A percentile compares a stretch with the other conserved stretches of the same genome.
Conservation (phyloP, 2,888 invertebrate genomes). For the Cosmia pyralina region DNA sequence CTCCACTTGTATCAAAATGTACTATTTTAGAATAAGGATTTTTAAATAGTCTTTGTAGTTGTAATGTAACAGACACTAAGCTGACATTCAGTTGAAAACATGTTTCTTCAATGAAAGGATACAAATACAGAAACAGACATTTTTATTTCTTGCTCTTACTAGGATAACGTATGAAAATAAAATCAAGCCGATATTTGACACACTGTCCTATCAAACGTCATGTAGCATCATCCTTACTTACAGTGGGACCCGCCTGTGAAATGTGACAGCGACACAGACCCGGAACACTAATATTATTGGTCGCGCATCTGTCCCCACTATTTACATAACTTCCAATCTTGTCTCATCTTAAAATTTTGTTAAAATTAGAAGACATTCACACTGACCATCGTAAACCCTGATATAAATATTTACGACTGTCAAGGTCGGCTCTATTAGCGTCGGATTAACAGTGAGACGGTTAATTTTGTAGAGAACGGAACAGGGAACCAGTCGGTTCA, state of each 20-base stretch:
- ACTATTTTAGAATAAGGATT: too few species aligned
- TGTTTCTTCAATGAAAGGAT: background rate
- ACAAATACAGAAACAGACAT: background rate
- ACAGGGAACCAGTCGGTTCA: constrained; percentile 68
- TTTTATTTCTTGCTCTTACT: background rate
- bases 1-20: too few species aligned
- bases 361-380: constrained; percentile 84
- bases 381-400: constrained; percentile 80
- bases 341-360: constrained; percentile 72
- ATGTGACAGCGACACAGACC: constrained; percentile 19
- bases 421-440: constrained; percentile 81
- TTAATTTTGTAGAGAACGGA: constrained; percentile 73
- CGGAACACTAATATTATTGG: constrained; percentile 26
- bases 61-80: background rate
- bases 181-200: constrained; percentile 34
- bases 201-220: constrained; percentile 17
- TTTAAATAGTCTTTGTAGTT: too few species aligned
- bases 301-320: constrained; percentile 49
- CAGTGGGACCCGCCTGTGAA: constrained; percentile 31
- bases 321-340: constrained; percentile 57
- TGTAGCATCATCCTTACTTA: constrained; percentile 17
- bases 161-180: background rate
- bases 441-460: constrained; percentile 73
- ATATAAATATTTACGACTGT: constrained; percentile 82
- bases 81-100: background rate